Evolutionary conservation across 2,888 invertebrate genomes (phyloP), one percentile per base, ranked within the genome.

Genomic region (Galeopsomyia nigrocyanea): DNA sequence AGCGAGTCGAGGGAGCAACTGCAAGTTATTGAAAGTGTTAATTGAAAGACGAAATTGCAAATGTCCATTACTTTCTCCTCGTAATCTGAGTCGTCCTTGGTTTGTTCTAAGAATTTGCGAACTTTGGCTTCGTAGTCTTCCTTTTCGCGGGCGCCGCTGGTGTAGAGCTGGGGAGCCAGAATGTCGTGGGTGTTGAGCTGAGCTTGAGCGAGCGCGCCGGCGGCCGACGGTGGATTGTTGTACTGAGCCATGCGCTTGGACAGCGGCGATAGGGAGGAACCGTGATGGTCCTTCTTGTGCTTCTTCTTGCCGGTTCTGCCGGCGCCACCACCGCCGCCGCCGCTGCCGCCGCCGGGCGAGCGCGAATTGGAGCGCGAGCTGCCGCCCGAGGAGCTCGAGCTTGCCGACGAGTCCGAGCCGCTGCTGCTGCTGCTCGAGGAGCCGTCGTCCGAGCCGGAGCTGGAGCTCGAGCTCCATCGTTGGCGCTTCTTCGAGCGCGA

Each of bases 211-310:
- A 85, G 81, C 10, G 80, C 80, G 0, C 86, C 79, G 49, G 89
- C 79, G 49, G 89, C 88, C 21, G 89, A 90, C 16, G 92, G 91
- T 77, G 92, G 92, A 82, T 93, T 93, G 85, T 92, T 93, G 85
- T 92, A 93, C 81, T 92, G 92, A 7, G 93, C 94, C 93, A 95
- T 93, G 14, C 94, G 91, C 84, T 95, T 95, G 87, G 94, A 94
- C 46, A 95, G 88, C 1, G 95, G 95, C 47, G 94, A 95, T 63
- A 94, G 87, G 0, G 95, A 95, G 10, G 91, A 90, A n/a, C 88
- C 87, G 81, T 91, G 90, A 74, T 91, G 90, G 83, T 91, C 92
- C 79, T 91, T 91, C 71, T 90, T 89, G 76, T 85, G 86, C 47
- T 83, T 79, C 75, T 82, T 83, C 47, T 82, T 81, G 66, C 78